Evolutionary conservation across 2,888 invertebrate species (phyloP), one percentile per base, ranked within the genome.

Genomic region (Ochlodes sylvanus): DNA sequence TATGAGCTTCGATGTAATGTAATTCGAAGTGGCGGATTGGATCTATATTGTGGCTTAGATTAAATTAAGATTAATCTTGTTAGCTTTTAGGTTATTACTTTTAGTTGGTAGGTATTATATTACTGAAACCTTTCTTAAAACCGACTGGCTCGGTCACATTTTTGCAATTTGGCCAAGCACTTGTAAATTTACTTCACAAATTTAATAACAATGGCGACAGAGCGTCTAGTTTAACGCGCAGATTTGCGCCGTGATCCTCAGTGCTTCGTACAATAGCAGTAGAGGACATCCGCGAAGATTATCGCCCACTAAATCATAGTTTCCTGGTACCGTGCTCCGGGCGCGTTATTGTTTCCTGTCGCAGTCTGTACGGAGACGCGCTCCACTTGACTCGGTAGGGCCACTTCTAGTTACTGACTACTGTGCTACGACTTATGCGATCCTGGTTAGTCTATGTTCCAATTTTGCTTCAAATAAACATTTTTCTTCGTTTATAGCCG

Each of bases 311-410:
- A 90, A 89, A 90, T 92, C 92, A 92, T 90, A 88, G 86, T 87
- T 82, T 83, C 91, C 88, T 87, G 85, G 83, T 85, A 84, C 80
- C 75, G 71, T 71, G 75, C 75, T 72, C 72, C 76, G 75, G 74
- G 76, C 72, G 84, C 86, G 87, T 92, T 94, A 94, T 92, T 93
- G 87, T 92, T 94, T 94, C 93, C 93, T 92, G 92, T 82, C 80
- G 80, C 82, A 44, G 66, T 82, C 87, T 85, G 79, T 74, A 74
- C 76, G 78, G 86, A 86, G 78, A 78, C 81, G 82, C 84, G 88
- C 83, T 76, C 79, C 84, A 84, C 79, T 81, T 82, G 75, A 67
- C 66, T 44, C 54, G 14, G n/a, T 38, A 38, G 57, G 34, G 41
- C 21, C 50, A 44, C 65, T 17, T 50, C 50, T 32, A 9, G 50